These are phyloP conservation scores for Ctenoplectra terminalis DNA, from an alignment of 1,140 invertebrate genomes.

Conservation along the genomic window DNA sequence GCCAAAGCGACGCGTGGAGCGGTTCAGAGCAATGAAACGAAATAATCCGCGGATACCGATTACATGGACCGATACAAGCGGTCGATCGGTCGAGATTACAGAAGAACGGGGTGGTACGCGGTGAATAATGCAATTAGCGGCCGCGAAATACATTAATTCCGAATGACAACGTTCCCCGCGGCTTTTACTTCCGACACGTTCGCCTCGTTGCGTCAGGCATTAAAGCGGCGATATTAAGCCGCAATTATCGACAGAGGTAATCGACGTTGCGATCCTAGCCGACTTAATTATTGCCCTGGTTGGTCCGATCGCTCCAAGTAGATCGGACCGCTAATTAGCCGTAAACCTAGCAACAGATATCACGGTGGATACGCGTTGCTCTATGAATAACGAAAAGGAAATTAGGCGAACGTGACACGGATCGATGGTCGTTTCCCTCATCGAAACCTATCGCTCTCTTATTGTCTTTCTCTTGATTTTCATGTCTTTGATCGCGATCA, in stretches of 20 bases:
- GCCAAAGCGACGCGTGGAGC: neutral
- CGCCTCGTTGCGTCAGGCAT: constrained; percentile 20
- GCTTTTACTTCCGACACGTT: constrained; percentile 54
- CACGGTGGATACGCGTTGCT: constrained; percentile 30
- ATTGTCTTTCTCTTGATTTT: constrained; percentile 1
- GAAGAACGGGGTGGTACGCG: neutral
- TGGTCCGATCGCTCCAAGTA: constrained; percentile 51
- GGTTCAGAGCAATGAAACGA: constrained; percentile 21
- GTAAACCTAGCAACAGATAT: constrained; percentile 56
- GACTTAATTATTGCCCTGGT: constrained; percentile 61
- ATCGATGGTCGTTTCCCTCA: constrained; percentile 30
- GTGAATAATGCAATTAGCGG: constrained; percentile 52
- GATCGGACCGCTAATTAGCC: constrained; percentile 64
- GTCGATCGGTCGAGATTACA: constrained; percentile 3
- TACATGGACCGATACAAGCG: constrained; percentile 5
- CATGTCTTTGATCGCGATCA: neutral
- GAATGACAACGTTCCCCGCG: constrained; percentile 44
- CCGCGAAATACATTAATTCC: constrained; percentile 49
- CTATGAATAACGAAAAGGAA: constrained; percentile 66
- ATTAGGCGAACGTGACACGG: constrained; percentile 55
- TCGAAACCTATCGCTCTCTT: neutral
- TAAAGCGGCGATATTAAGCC: constrained; percentile 63
- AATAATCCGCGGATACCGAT: constrained; percentile 24
- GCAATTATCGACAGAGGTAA: constrained; percentile 67
- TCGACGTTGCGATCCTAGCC: constrained; percentile 55